phyloP scores from a whole-genome alignment of 2,888 invertebrate species.

The Acronicta alni region DNA sequence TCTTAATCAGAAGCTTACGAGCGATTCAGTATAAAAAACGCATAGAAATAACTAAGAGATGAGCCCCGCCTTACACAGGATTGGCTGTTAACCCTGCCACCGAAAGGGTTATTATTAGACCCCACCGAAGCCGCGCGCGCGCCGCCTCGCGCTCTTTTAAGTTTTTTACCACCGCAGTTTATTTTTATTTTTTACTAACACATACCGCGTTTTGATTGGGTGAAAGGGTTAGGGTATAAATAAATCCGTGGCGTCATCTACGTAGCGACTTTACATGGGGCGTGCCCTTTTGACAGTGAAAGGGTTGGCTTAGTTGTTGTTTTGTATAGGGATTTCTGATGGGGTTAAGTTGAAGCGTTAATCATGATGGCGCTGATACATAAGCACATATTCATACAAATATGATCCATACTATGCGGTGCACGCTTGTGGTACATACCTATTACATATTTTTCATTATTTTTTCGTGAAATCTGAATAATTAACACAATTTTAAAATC shows the following conservation, averaged over 20 bases:
- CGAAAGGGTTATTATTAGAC: conserved; percentile 87
- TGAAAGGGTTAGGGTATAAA: conserved; percentile 85
- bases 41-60: conserved; percentile 40
- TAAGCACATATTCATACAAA: conserved; percentile 32
- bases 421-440: neutral
- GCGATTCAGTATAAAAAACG: conserved; percentile 52
- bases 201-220: conserved; percentile 75
- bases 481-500: too few relatives aligned
- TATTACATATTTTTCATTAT: too few relatives aligned
- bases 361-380: conserved; percentile 54
- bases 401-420: neutral
- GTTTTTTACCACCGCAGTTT: conserved; percentile 77
- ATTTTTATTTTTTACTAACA: conserved; percentile 75
- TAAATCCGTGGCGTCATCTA: conserved; percentile 73
- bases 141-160: conserved; percentile 77
- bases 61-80: conserved; percentile 80
- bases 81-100: conserved; percentile 84
- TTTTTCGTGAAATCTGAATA: too few relatives aligned
- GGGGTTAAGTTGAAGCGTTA: conserved; percentile 69
- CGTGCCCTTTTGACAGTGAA: conserved; percentile 72
- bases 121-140: conserved; percentile 74
- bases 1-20: conserved; percentile 41
- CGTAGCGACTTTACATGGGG: conserved; percentile 67
- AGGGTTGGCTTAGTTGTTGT: conserved; percentile 77
- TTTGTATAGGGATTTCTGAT: conserved; percentile 67